These are phyloP conservation scores for Manacus vitellinus DNA, from an alignment of 2,113 vertebrate genomes.

Conservation along the genomic window DNA sequence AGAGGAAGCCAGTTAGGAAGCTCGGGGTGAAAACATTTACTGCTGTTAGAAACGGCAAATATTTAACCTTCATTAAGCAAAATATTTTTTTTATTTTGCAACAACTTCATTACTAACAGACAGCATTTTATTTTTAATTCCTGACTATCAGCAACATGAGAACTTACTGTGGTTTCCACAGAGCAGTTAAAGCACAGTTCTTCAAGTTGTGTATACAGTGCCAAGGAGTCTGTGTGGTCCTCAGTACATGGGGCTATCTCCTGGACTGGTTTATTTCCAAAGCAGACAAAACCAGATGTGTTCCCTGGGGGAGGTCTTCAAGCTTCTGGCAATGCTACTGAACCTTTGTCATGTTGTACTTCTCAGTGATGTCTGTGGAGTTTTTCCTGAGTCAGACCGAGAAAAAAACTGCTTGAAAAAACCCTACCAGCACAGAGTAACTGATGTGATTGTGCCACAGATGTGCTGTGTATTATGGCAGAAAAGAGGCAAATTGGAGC, in stretches of 20 bases:
- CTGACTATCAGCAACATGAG: not conserved
- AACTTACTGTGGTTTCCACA: not conserved
- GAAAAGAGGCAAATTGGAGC: not conserved
- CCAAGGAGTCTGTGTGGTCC: not conserved
- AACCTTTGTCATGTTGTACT: not conserved
- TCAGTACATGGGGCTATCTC: not conserved
- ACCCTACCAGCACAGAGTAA: not conserved
- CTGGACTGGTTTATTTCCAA: not conserved
- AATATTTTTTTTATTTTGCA: not conserved
- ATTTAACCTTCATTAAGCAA: not conserved
- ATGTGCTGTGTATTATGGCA: rapidly evolving
- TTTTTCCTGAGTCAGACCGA: not conserved
- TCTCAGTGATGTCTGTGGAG: not conserved
- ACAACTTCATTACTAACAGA: not conserved
- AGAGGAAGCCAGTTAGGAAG: not conserved
- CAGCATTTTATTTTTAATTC: not conserved
- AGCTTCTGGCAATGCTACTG: not conserved
- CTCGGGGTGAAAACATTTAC: not conserved
- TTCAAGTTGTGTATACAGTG: not conserved
- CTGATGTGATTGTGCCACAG: rapidly evolving
- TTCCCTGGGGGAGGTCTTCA: not conserved
- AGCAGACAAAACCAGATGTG: not conserved
- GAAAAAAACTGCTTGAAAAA: not conserved
- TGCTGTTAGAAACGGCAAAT: not conserved
- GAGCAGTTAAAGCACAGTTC: not conserved